These are phyloP conservation scores for Neodiprion virginianus DNA, from an alignment of 1,140 invertebrate species.

Conservation along the genomic window DNA sequence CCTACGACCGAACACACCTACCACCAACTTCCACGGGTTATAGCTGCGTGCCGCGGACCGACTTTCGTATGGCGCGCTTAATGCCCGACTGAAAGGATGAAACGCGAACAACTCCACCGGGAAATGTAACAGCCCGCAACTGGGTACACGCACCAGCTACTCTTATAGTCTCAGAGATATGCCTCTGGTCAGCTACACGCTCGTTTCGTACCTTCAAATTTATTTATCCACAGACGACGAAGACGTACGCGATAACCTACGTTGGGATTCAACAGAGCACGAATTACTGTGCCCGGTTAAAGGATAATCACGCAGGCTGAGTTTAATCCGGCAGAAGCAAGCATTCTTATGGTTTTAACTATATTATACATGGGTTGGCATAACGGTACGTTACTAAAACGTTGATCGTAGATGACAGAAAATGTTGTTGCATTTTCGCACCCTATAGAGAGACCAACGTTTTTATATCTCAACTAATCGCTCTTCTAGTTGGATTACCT, in stretches of 20 bases:
- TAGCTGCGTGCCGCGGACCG: not conserved
- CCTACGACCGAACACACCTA: not conserved
- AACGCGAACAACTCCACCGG: constrained; percentile 24
- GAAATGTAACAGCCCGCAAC: constrained; percentile 33
- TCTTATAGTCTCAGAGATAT: not conserved
- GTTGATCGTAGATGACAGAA: too few species aligned
- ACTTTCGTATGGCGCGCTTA: not conserved
- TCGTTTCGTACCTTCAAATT: too few species aligned
- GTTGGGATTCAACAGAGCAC: not conserved
- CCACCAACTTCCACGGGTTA: not conserved
- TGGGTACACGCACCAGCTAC: not conserved
- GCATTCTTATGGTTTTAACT: too few species aligned
- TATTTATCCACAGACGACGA: not conserved
- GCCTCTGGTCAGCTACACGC: not conserved
- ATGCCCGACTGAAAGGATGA: constrained; percentile 1
- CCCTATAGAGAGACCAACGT: too few species aligned
- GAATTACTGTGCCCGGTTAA: not conserved
- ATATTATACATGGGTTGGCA: too few species aligned
- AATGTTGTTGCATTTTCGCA: too few species aligned
- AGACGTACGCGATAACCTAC: not conserved
- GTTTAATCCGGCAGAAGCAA: too few species aligned
- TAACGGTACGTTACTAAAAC: too few species aligned
- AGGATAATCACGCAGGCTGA: too few species aligned
- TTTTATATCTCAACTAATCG: too few species aligned
- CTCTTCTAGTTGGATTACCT: too few species aligned